Evolutionary conservation across 1,140 invertebrate genomes (phyloP), one percentile per base, ranked within the genome.

Genomic region (Panagrolaimus sp.): DNA sequence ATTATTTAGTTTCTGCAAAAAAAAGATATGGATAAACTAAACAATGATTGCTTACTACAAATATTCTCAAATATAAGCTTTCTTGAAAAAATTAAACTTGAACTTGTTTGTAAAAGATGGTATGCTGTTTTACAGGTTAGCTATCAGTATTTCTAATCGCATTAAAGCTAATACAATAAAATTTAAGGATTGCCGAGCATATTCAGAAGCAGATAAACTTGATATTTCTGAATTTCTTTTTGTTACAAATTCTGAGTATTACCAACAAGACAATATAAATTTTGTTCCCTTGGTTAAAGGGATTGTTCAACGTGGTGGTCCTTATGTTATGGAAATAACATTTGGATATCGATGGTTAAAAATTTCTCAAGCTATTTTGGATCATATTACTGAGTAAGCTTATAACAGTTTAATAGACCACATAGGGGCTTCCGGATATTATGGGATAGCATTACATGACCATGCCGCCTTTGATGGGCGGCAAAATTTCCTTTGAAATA

Each of bases 81-180:
- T 31, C 23, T 42, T 25, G 67, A 72, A 31, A 72, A 72, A 65
- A 51, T 72, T 46, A 43, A 45, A 43, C 48, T 70, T 43, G 71
- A 72, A 53, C 42, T 42, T 16, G 71, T 72, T 27, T 72, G 71
- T 31, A 3, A 53, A 38, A 23, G 63, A 64, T 72, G 71, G 71
- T 42, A 73, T 8, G 13, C 42, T 3, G 53, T 72, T 27, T 47
- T 71, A 48, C 66, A 72, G 68, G 69, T 72, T 23, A 4, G 31
- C 7, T 4, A 38, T n/a, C n/a, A n/a, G n/a, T n/a, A n/a, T 38
- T 38, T 4, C 31, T 38, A 7, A 38, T 38, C 7, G 2, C 7
- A 4, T 38, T 2, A 38, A 38, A 38, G 31, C 31, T 2, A 38
- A 38, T 4, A 38, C 31, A 38, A 4, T 4, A 38, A 38, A 38